Percentiles rank a stretch among this genome's conserved stretches.
Evolutionary conservation across 2,888 invertebrate species (phyloP).

Genomic region (Agapostemon virescens): DNA sequence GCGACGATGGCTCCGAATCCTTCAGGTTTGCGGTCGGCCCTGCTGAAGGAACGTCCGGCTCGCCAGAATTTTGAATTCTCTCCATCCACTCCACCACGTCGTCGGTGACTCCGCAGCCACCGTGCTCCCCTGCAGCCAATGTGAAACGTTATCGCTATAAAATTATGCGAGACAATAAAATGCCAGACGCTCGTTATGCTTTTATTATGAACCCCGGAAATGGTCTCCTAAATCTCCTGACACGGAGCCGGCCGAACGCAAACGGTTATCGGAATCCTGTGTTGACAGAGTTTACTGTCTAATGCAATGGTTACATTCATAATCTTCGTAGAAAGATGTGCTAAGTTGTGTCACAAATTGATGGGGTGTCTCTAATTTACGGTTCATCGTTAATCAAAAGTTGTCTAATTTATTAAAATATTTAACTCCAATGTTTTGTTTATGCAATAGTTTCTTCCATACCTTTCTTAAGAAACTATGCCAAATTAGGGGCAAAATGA

Average conservation of each 20-base stretch:
- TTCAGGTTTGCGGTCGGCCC: conserved; percentile 80
- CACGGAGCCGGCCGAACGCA: background rate
- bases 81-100: conserved; percentile 96
- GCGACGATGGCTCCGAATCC: conserved; percentile 69
- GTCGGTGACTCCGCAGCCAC: conserved; percentile 94
- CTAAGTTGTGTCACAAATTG: background rate
- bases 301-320: background rate
- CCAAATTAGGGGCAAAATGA: background rate
- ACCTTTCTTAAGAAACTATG: background rate
- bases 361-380: background rate
- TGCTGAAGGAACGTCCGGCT: conserved; percentile 65
- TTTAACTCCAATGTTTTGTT: background rate
- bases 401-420: background rate
- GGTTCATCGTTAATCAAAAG: background rate
- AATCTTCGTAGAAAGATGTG: background rate
- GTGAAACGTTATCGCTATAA: background rate
- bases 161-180: background rate
- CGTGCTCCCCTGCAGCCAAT: conserved; percentile 86
- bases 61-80: conserved; percentile 89
- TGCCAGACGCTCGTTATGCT: conserved; percentile 5
- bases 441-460: background rate
- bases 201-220: background rate
- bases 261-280: background rate
- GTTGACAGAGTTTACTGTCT: background rate
- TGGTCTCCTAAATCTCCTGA: background rate